A percentile compares a stretch with the other conserved stretches of the same genome.
Evolutionary conservation across 2,113 vertebrate genomes (phyloP).

Genomic region (Recurvirostra avosetta): DNA sequence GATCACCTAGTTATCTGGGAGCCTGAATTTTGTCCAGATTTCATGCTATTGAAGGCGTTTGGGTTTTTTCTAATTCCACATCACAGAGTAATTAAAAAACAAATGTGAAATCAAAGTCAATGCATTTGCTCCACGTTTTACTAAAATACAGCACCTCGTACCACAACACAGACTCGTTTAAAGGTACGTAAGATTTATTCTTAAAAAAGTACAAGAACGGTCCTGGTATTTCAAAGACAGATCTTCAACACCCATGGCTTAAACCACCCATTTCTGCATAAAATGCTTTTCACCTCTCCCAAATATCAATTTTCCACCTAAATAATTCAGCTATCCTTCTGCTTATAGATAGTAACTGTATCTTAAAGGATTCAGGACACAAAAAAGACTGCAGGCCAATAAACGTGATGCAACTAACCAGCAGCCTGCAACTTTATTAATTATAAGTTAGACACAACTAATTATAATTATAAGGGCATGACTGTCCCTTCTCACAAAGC

Average conservation of each 20-base stretch:
- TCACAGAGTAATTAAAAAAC: neutral
- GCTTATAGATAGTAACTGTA: neutral
- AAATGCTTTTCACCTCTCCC: neutral
- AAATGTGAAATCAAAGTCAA: neutral
- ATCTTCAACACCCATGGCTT: neutral
- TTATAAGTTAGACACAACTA: neutral
- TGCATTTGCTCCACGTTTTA: neutral
- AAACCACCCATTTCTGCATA: neutral
- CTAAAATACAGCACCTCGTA: neutral
- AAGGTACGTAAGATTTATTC: neutral
- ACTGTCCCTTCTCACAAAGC: neutral
- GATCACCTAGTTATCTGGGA: fast-evolving
- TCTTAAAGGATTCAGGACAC: neutral
- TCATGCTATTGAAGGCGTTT: neutral
- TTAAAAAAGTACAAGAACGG: neutral
- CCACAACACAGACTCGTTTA: fast-evolving
- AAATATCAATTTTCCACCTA: neutral
- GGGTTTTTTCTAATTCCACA: neutral
- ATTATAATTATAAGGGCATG: neutral
- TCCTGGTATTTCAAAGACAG: neutral
- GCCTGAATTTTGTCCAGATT: neutral
- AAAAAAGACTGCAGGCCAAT: neutral
- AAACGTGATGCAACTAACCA: neutral
- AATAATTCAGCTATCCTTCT: neutral
- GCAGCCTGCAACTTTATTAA: neutral